Base-by-base conservation (phyloP, 2,888 invertebrate species). In the Augiades crinisus region DNA sequence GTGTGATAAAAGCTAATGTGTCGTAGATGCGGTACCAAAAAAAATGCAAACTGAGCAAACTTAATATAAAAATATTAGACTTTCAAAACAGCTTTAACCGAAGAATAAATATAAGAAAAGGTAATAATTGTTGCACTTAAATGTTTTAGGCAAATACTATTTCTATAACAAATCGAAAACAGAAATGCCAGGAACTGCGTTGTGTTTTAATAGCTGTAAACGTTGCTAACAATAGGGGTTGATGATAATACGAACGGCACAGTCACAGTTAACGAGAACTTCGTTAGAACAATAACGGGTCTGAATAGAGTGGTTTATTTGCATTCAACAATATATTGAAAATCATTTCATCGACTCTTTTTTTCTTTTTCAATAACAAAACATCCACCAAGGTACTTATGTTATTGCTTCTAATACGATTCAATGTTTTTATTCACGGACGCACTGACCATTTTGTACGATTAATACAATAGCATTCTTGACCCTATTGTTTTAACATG, bases 381-480 rank as follows among this genome's bases (percentile, higher is more conserved):
- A 34, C 40, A 24, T n/a, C 13, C 16, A 12, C 21, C 38, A 31
- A 17, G 17, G 16, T 22, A 33, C 13, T 31, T 1, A 41, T 49
- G 33, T 49, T 49, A 49, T 47, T 33, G 47, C 16, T 34, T 47
- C 22, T 41, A 27, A 10, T 27, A 41, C 17, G 38, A 14, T 27
- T 33, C 24, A 33, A 41, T 49, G 21, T 49, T 40, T 24, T 24
- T 41, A 40, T 38, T 22, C 33, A 24, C 10, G 4, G 3, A n/a
- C 1, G 21, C n/a, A 22, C 16, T 8, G 16, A 5, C 14, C 10
- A 24, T 38, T 33, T 24, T 19, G 17, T 40, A 2, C 19, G 13
- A 31, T 13, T 17, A 27, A 30, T 38, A 38, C 47, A 47, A 47
- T 38, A 14, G 13, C 24, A 19, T 5, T 10, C 21, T 47, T 27